Evolutionary conservation across 30 jellyfish, hydroid and myxozoan species (phyloP).

Genomic region (Chironex yamaguchii): DNA sequence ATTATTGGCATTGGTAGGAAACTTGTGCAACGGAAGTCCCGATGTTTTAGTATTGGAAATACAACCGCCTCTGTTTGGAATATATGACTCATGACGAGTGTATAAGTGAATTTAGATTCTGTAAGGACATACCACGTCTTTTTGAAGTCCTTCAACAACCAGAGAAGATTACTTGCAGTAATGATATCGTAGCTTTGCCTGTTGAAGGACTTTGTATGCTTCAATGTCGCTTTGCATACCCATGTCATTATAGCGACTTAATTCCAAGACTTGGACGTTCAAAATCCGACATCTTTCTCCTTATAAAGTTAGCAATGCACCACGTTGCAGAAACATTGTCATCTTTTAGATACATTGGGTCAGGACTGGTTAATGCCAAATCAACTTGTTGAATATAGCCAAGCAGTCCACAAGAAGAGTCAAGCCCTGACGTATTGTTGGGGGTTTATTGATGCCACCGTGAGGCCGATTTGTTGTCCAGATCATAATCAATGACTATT

Average conservation of each 20-base stretch:
- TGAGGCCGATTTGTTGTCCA: slow-evolving; percentile 86
- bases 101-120: slow-evolving; percentile 57
- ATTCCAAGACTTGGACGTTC: slow-evolving; percentile 65
- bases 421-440: slow-evolving; percentile 69
- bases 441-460: slow-evolving; percentile 91
- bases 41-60: slow-evolving; percentile 11
- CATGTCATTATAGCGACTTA: slow-evolving; percentile 63
- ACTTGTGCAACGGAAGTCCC: slow-evolving; percentile 14
- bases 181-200: slow-evolving; percentile 48
- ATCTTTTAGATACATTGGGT: slow-evolving; percentile 47
- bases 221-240: slow-evolving; percentile 50
- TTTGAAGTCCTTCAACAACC: slow-evolving; percentile 46
- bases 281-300: slow-evolving; percentile 38
- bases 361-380: slow-evolving; percentile 53
- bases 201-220: slow-evolving; percentile 66
- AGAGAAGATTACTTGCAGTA: slow-evolving; percentile 41
- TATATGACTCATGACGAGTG: slow-evolving; percentile 55
- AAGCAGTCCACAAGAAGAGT: slow-evolving; percentile 60
- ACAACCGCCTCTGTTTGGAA: slow-evolving; percentile 8
- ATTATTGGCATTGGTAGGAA: no score
- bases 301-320: slow-evolving; percentile 11
- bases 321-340: slow-evolving; percentile 13
- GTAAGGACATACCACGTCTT: slow-evolving; percentile 53
- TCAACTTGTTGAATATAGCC: slow-evolving; percentile 19
- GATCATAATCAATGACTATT: slow-evolving; percentile 67